phyloP scores from a whole-genome alignment of 1,140 invertebrate species.

The Riptortus pedestris region DNA sequence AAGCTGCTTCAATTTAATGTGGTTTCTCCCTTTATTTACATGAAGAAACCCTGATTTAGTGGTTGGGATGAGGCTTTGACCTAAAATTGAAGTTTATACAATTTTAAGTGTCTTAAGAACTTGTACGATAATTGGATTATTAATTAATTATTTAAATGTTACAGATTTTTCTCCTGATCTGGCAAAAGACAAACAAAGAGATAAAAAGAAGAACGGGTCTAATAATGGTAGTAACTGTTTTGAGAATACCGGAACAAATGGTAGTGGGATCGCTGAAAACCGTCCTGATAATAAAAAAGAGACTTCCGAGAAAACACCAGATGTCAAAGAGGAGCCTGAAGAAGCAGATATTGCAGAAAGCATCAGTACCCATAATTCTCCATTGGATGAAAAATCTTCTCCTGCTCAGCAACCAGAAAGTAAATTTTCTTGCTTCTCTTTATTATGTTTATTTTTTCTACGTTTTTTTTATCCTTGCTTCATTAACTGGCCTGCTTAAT shows the following conservation, averaged over 20 bases:
- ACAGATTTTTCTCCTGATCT: conserved; percentile 21
- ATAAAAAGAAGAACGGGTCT: conserved; percentile 25
- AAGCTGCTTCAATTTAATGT: too few relatives aligned
- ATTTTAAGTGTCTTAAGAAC: neutral
- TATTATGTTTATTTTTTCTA: too few relatives aligned
- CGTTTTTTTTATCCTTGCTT: neutral
- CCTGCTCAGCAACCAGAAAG: conserved; percentile 14
- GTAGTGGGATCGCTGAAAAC: conserved; percentile 13
- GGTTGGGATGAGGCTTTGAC: too few relatives aligned
- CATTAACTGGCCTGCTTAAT: neutral
- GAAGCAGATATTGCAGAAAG: conserved; percentile 17
- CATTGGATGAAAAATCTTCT: conserved; percentile 27
- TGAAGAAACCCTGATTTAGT: too few relatives aligned
- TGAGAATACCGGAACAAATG: conserved; percentile 19
- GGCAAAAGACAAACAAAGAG: conserved; percentile 27
- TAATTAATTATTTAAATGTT: neutral
- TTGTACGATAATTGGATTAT: too few relatives aligned
- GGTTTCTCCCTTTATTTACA: too few relatives aligned
- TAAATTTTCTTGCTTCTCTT: neutral
- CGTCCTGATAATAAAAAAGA: conserved; percentile 20
- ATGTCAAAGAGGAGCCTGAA: conserved; percentile 27
- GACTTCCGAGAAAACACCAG: conserved; percentile 21
- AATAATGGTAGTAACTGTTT: conserved; percentile 18
- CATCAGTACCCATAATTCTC: conserved; percentile 25
- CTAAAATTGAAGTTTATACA: neutral